phyloP scores from a whole-genome alignment of 2,113 vertebrate genomes.

The Melanerpes formicivorus region DNA sequence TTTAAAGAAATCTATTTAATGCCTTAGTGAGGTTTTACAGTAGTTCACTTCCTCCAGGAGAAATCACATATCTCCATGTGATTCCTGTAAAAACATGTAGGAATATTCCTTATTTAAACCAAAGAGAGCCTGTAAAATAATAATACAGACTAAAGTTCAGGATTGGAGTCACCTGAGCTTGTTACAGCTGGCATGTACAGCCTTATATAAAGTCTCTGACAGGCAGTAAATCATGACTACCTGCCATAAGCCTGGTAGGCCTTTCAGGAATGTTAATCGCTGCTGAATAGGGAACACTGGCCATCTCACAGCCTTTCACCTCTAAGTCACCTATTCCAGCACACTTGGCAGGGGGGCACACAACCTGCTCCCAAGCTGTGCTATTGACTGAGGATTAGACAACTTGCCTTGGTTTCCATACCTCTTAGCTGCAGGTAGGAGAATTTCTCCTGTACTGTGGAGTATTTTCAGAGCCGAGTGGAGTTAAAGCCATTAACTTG shows the following conservation, averaged over 20 bases:
- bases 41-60: background rate
- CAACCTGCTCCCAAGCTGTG: background rate
- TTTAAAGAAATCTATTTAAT: background rate
- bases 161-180: background rate
- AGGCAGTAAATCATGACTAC: background rate
- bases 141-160: slow-evolving; percentile 17
- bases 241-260: background rate
- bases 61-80: background rate
- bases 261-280: slow-evolving; percentile 12
- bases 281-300: background rate
- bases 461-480: background rate
- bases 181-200: background rate
- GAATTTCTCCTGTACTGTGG: background rate
- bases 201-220: background rate
- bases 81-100: background rate
- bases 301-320: background rate
- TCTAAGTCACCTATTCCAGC: background rate
- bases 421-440: background rate
- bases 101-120: background rate
- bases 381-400: background rate
- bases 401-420: background rate
- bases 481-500: background rate
- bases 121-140: background rate
- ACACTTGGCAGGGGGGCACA: background rate
- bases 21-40: background rate